Conservation (phyloP, 2,888 invertebrate species). For the Synergus gifuensis region DNA sequence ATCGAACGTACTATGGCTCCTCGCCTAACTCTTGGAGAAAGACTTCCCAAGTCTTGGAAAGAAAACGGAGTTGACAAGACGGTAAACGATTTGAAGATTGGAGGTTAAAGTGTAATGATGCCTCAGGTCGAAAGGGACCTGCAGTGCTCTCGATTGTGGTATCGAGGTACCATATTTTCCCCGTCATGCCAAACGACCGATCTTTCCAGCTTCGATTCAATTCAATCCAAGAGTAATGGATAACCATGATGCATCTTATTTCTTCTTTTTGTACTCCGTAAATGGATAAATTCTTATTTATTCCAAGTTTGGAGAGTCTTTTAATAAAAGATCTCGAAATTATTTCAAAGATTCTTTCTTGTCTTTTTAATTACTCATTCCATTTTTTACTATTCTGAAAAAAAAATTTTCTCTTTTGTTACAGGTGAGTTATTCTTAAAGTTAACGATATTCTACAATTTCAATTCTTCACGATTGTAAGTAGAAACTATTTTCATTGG, state of each 20-base stretch:
- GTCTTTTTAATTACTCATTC: too few species aligned
- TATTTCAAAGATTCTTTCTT: neutral
- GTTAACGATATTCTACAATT: neutral
- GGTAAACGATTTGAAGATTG: constrained; percentile 41
- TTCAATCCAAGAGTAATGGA: neutral
- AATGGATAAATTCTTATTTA: neutral
- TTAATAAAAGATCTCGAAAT: neutral
- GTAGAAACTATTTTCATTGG: neutral
- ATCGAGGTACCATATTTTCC: constrained; percentile 24
- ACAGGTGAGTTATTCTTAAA: neutral
- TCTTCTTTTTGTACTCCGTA: too few species aligned
- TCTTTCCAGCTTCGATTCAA: constrained; percentile 5
- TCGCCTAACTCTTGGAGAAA: constrained; percentile 36
- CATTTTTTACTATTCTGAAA: neutral
- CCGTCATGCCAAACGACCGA: constrained; percentile 27
- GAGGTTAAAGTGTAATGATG: constrained; percentile 38
- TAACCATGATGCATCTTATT: too few species aligned
- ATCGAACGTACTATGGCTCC: constrained; percentile 37
- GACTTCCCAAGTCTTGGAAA: constrained; percentile 28
- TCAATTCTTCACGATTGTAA: neutral
- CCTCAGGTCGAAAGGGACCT: constrained; percentile 13
- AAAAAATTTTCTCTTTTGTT: neutral
- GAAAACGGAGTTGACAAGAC: constrained; percentile 36
- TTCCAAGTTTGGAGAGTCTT: neutral
- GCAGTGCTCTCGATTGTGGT: constrained; percentile 9